Evolutionary conservation across 2,888 invertebrate genomes (phyloP), one percentile per base, ranked within the genome.

Genomic region (Apotomis turbidana): DNA sequence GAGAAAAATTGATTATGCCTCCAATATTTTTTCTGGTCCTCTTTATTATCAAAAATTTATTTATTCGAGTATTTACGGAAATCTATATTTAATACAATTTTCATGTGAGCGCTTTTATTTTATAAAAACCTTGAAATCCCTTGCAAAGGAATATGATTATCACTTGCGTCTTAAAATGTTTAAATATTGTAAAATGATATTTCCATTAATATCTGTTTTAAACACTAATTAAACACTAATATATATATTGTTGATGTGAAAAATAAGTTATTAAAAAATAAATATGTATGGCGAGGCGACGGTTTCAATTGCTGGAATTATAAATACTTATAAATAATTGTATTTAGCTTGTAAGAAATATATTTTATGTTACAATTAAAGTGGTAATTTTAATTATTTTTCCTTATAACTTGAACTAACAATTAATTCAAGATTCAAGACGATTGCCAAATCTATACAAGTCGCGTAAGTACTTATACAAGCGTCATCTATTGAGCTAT

Each of bases 271-370:
- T 36, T 27, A 59, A n/a, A 12, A 62, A 46, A 36, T 41, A 74
- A 76, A 68, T 57, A 64, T 41, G 74, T 68, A 75, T 74, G 78
- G 81, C 76, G 70, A 68, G 72, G 71, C 71, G 66, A 75, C 75
- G 77, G 74, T 64, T 60, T 51, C 58, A 68, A 55, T 64, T 76
- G 74, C 74, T 74, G 62, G 67, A 52, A 66, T 69, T 70, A 54
- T 73, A 54, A 57, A 70, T 70, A 60, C 63, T 52, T 69, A 69
- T 72, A 62, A 74, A 78, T 78, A 78, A 79, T 79, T 81, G 78
- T 82, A 76, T 81, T 78, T 85, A 86, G 82, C 41, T 61, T 69
- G 51, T 87, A 87, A 86, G 86, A 82, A 85, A 85, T 85, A 85
- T 86, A 86, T 84, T 82, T 83, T 82, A 81, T 79, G 83, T 84